A percentile compares a stretch with the other conserved stretches of the same genome.
phyloP scores from a whole-genome alignment of 2,113 vertebrate species.

The Oreochromis spilurus region DNA sequence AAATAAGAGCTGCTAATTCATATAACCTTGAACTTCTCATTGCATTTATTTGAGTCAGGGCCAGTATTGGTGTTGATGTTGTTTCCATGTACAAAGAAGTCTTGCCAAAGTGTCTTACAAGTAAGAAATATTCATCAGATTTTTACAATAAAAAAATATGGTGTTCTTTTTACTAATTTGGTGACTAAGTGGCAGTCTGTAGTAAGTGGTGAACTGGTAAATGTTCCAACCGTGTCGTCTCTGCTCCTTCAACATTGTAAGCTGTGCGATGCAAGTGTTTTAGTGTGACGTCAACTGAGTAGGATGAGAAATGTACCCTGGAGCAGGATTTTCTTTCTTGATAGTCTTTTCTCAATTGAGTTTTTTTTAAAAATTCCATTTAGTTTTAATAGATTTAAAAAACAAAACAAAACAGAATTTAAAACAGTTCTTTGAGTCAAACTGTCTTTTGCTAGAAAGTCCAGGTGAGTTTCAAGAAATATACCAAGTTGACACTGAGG shows the following conservation, averaged over 20 bases:
- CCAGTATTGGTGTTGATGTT: neutral
- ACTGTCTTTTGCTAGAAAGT: neutral
- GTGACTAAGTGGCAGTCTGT: neutral
- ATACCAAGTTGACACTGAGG: neutral
- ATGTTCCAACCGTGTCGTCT: neutral
- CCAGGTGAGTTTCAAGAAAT: neutral
- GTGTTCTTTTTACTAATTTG: neutral
- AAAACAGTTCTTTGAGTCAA: neutral
- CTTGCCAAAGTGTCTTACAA: neutral
- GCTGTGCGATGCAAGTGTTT: neutral
- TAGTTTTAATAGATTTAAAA: neutral
- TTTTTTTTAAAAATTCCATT: neutral
- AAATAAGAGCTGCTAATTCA: neutral
- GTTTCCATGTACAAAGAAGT: neutral
- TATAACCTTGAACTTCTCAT: neutral
- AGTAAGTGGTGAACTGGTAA: neutral
- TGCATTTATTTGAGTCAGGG: neutral
- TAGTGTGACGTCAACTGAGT: neutral
- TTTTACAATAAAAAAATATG: neutral
- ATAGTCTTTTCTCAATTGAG: neutral
- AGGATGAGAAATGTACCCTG: neutral
- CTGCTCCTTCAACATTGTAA: neutral
- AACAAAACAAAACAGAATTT: neutral
- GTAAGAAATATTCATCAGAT: neutral
- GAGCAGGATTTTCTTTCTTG: neutral